Conservation (phyloP, 2,113 vertebrate genomes). For the Eulemur macaco region DNA sequence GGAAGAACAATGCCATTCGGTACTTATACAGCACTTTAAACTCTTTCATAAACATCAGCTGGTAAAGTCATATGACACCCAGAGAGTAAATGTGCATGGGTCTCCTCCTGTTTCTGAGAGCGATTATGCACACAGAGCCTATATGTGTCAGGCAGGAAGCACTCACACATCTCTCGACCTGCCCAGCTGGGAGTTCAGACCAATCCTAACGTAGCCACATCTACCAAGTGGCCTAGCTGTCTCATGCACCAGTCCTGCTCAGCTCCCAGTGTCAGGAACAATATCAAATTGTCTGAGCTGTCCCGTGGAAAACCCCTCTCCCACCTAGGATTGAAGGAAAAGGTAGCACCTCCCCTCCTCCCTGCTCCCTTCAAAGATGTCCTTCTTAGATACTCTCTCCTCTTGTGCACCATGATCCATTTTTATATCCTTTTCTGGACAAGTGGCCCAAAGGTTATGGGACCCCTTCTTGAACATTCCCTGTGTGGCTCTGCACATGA, state of each 20-base stretch:
- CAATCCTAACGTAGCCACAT: not conserved
- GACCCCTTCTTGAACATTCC: not conserved
- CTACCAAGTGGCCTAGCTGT: not conserved
- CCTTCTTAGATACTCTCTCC: not conserved
- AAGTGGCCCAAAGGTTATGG: not conserved
- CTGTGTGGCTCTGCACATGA: not conserved
- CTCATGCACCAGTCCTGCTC: not conserved
- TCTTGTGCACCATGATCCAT: not conserved
- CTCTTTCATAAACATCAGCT: not conserved
- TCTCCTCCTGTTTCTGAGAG: not conserved
- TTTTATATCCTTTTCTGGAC: not conserved
- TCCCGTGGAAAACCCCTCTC: not conserved
- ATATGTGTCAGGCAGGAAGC: not conserved
- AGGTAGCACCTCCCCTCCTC: not conserved
- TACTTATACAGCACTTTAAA: not conserved
- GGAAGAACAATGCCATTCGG: slow-evolving; percentile 51
- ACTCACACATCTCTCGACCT: not conserved
- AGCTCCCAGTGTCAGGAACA: not conserved
- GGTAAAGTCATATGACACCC: not conserved
- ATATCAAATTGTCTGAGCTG: not conserved
- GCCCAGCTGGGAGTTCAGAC: not conserved
- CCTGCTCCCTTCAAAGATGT: not conserved
- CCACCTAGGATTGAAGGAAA: not conserved
- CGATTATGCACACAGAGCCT: not conserved
- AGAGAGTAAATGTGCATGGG: not conserved